Base-by-base conservation (phyloP, 2,113 vertebrate species). In the Aptenodytes patagonicus region DNA sequence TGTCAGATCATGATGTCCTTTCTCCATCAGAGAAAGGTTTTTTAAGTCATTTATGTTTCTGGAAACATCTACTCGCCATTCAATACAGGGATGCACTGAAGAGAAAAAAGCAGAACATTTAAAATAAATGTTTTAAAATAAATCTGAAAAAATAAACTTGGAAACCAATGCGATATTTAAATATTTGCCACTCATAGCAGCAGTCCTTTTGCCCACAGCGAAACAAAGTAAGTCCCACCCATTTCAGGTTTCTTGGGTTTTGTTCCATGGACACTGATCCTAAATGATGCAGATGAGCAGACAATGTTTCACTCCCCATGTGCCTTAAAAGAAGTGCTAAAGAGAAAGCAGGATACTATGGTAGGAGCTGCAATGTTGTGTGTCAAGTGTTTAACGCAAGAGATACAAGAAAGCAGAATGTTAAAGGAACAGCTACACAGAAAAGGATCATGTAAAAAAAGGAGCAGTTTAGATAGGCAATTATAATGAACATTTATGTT, bases 361-460 rank as follows among this genome's bases (percentile, higher is more conserved):
- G 71, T 19, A 93, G 62, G 34, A 77, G 68, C 38, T 88, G 80
- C 5, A 8, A 54, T 57, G 60, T n/a, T 90, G 65, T 13, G 60
- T 55, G 66, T 36, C 34, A 69, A 38, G 82, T 38, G 38, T 77
- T 94, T 64, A 88, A 90, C 7, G 4, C 51, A 83, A 66, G 60
- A 93, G 55, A 88, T n/a, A 93, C 5, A 93, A 52, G 52, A 79
- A 86, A 95, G 81, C 87, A 85, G 87, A 87, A 93, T 86, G 89
- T 60, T 66, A 61, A 91, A 95, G 58, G 40, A 95, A 89, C 20
- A 79, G 70, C 34, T 57, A 42, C 40, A 61, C 40, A 91, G 65
- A 69, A 76, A 73, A 90, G 58, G 71, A 73, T 20, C 6, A 68
- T 29, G 36, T 82, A 2, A 77, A 85, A 76, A 25, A 76, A 64